Evolutionary conservation across 2,113 vertebrate species (phyloP).

Genomic region (Ia io): DNA sequence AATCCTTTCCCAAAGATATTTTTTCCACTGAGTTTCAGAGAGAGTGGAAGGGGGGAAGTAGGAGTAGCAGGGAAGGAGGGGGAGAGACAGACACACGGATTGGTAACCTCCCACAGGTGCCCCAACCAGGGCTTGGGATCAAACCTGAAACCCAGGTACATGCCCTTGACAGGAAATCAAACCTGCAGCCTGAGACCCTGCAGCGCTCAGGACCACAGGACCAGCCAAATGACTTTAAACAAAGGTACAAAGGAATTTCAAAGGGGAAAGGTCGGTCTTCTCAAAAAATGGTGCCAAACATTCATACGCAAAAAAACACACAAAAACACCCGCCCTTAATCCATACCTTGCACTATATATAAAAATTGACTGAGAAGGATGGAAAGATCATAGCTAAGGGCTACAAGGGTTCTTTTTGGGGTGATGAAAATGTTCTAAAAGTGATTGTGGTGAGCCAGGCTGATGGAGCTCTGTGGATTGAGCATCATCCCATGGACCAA

Average conservation of each 20-base stretch:
- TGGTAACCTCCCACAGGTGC: not conserved
- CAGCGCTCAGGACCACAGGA: no score
- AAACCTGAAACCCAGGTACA: not conserved
- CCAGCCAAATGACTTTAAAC: not conserved
- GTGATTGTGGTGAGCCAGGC: no score
- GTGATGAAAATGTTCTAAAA: not conserved
- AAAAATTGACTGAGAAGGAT: not conserved
- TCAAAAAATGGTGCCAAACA: not conserved
- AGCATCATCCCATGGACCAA: no score
- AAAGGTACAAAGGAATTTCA: not conserved
- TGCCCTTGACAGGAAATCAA: not conserved
- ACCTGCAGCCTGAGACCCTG: no score
- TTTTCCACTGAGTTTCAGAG: not conserved
- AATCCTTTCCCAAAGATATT: no score
- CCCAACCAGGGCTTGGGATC: not conserved
- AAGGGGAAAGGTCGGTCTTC: not conserved
- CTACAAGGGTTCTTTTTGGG: not conserved
- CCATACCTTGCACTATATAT: not conserved
- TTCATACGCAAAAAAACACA: not conserved
- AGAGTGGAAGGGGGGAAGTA: not conserved
- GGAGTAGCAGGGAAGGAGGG: no score
- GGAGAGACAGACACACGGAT: not conserved
- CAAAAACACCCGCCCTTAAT: not conserved
- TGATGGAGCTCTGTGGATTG: no score
- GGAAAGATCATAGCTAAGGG: not conserved